phyloP scores from a whole-genome alignment of 2,113 vertebrate genomes.

The Bubo bubo region DNA sequence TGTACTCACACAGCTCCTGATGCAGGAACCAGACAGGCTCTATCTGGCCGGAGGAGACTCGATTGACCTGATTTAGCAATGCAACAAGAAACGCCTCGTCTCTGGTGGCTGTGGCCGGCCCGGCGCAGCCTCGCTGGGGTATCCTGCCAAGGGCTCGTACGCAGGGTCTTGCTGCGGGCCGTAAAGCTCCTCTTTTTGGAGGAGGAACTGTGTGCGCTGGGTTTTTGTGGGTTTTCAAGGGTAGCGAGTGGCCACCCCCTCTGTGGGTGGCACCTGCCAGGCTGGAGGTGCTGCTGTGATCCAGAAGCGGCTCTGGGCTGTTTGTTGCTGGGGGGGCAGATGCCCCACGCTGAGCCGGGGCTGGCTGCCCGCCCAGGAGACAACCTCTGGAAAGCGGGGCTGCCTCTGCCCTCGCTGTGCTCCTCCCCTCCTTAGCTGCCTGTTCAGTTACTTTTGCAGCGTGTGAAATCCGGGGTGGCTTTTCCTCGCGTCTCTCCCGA shows the following conservation, averaged over 20 bases:
- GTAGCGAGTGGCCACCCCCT: rapidly evolving
- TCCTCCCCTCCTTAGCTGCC: neutral
- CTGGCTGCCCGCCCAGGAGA: neutral
- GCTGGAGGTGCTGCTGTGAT: neutral
- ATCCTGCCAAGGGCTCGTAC: rapidly evolving
- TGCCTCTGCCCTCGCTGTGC: neutral
- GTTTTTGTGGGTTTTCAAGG: no score
- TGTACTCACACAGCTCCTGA: rapidly evolving
- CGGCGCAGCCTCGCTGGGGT: rapidly evolving
- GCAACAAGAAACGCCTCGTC: rapidly evolving
- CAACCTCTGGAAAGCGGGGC: no score
- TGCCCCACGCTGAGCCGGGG: rapidly evolving
- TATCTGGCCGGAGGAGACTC: neutral
- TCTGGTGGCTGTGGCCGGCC: neutral
- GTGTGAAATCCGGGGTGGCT: neutral
- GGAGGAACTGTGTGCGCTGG: no score
- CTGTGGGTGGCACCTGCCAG: neutral
- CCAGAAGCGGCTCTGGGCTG: neutral
- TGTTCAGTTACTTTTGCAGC: no score
- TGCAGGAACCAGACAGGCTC: neutral
- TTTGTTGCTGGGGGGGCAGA: neutral
- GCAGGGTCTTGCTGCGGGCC: rapidly evolving
- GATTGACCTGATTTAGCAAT: neutral
- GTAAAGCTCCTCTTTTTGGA: neutral
- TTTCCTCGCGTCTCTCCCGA: neutral